Evolutionary conservation across 2,797 vertebrate species (phyloP).

Genomic region (Linurgus olivaceus): DNA sequence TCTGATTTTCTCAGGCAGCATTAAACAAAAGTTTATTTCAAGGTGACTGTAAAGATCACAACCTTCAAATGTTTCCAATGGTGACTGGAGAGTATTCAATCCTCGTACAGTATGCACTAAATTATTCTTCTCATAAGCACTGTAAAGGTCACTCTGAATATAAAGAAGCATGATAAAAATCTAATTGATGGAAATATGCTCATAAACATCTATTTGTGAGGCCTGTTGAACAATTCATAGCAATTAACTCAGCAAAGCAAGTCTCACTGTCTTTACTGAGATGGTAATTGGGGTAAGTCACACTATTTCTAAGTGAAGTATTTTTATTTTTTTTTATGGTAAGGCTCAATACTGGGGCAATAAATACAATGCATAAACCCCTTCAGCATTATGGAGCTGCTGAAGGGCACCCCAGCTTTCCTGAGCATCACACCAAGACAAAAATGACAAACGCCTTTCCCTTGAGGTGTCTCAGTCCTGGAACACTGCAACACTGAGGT

Average conservation of each 20-base stretch:
- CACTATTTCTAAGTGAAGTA: background rate
- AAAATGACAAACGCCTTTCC: background rate
- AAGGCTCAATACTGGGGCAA: background rate
- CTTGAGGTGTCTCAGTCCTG: background rate
- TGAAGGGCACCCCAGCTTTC: background rate
- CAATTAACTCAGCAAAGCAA: slow-evolving; percentile 22
- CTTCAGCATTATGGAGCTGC: background rate
- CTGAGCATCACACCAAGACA: background rate
- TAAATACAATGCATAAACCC: background rate
- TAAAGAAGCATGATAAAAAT: background rate
- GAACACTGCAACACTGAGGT: background rate
- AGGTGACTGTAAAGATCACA: background rate
- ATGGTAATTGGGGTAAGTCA: background rate
- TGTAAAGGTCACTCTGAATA: slow-evolving; percentile 21
- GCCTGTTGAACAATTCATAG: background rate
- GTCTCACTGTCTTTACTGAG: background rate
- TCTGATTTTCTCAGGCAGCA: background rate
- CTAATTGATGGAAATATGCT: background rate
- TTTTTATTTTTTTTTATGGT: background rate
- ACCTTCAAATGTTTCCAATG: background rate
- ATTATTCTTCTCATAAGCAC: background rate
- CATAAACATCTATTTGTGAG: slow-evolving; percentile 26
- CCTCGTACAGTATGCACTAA: background rate
- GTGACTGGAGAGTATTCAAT: background rate
- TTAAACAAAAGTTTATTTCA: background rate